phyloP scores from a whole-genome alignment of 2,113 vertebrate species.

The Oryctolagus cuniculus region mOryCun1.1 NC_091450.1:31668501-31669000 shows the following conservation, averaged over 20 bases:
- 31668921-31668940: background rate
- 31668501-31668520: constrained; percentile 94
- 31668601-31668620: constrained; percentile 47
- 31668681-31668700: constrained; percentile 97
- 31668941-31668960: constrained; percentile 55
- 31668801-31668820: background rate
- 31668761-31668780: constrained; percentile 80
- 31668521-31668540: constrained; percentile 88
- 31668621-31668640: constrained; percentile 59
- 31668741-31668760: constrained; percentile 95
- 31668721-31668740: constrained; percentile 95
- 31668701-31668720: constrained; percentile 96
- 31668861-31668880: background rate
- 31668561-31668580: constrained; percentile 72
- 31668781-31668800: background rate
- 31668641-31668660: constrained; percentile 58
- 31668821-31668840: too few relatives aligned
- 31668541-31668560: constrained; percentile 82
- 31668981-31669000: background rate
- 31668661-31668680: constrained; percentile 92
- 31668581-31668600: constrained; percentile 58
- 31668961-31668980: constrained; percentile 24
- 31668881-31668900: background rate
- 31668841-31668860: background rate
- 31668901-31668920: background rate